Percentiles rank a stretch among this genome's conserved stretches.
phyloP scores from a whole-genome alignment of 2,888 invertebrate species.

The Sminthurinus aureus region DNA sequence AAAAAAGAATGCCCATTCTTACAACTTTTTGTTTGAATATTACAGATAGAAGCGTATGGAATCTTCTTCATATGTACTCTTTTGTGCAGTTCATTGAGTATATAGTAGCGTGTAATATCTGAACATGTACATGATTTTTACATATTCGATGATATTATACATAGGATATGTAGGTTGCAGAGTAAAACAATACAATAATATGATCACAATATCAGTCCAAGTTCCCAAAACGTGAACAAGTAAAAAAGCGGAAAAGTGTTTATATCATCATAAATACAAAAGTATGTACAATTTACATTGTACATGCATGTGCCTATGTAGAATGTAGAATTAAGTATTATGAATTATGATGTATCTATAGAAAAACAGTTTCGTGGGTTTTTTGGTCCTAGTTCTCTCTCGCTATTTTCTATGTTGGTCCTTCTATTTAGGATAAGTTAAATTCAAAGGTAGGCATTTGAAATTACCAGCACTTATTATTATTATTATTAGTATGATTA shows the following conservation, averaged over 20 bases:
- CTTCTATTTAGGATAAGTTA: conserved; percentile 7
- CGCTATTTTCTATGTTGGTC: not conserved
- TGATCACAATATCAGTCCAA: not conserved
- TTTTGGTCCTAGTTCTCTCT: not conserved
- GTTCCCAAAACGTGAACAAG: not conserved
- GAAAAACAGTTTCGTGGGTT: not conserved
- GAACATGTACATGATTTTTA: too few species aligned
- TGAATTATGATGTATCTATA: conserved; percentile 2
- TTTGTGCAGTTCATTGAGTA: too few species aligned
- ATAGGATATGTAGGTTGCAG: not conserved
- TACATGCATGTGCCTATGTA: not conserved
- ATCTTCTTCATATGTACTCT: too few species aligned
- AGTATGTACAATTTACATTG: not conserved
- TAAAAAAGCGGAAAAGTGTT: not conserved
- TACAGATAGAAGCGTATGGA: too few species aligned
- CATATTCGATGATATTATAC: too few species aligned
- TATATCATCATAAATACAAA: not conserved
- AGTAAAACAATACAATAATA: not conserved
- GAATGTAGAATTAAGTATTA: not conserved
- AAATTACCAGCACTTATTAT: conserved; percentile 7
- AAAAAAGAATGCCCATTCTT: not conserved
- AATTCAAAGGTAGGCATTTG: conserved; percentile 18
- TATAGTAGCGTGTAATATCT: too few species aligned
- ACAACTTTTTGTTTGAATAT: too few species aligned
- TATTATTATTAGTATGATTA: conserved; percentile 20